A percentile compares a stretch with the other conserved stretches of the same genome.
These are phyloP conservation scores for Gisinianus flammeolus DNA, from an alignment of 2,888 invertebrate genomes.

Conservation along the genomic window DNA sequence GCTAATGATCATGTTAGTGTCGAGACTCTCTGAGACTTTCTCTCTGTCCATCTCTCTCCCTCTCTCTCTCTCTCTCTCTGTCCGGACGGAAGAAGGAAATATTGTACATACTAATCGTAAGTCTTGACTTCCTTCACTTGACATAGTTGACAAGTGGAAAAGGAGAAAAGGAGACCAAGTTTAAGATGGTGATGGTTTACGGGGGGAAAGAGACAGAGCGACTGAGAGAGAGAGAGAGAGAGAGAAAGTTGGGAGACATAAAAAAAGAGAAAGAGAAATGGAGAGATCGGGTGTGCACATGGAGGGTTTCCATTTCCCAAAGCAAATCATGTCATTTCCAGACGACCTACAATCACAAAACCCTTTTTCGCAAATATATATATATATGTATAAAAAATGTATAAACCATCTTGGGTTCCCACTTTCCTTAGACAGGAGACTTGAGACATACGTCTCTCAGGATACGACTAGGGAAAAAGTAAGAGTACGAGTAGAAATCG, in stretches of 20 bases:
- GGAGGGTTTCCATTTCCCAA: background rate
- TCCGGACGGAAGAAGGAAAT: background rate
- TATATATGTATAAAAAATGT: background rate
- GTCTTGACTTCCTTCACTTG: background rate
- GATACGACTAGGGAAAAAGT: background rate
- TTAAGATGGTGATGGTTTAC: background rate
- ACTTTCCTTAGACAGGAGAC: background rate
- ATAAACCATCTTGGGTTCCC: background rate
- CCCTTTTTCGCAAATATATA: background rate
- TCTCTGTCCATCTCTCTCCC: background rate
- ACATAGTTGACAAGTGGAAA: background rate
- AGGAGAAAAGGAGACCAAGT: background rate
- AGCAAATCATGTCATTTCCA: background rate
- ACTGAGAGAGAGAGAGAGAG: too few relatives aligned
- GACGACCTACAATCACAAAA: background rate
- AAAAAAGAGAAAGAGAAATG: background rate
- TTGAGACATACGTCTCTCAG: too few relatives aligned
- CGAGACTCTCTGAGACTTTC: constrained; percentile 2
- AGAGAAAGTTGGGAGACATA: background rate
- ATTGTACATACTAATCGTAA: background rate
- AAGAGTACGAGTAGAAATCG: background rate
- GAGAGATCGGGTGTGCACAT: background rate
- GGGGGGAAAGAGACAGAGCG: too few relatives aligned
- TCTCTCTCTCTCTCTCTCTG: constrained; percentile 5
- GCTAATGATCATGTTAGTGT: constrained; percentile 29